Evolutionary conservation across 2,113 vertebrate genomes (phyloP).

Genomic region (Lampris incognitus): DNA sequence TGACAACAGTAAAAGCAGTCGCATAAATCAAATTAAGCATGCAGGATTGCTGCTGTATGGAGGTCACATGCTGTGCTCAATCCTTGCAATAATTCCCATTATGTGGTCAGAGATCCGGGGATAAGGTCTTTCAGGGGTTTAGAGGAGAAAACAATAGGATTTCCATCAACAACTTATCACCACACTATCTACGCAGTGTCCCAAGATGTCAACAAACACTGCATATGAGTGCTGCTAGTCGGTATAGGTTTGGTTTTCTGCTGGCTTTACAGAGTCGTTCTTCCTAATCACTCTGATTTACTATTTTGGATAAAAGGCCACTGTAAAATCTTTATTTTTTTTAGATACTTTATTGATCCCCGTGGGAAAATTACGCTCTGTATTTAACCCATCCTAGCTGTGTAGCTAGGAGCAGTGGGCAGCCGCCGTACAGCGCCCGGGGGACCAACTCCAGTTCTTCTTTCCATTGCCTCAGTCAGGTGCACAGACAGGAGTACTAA

Average conservation of each 20-base stretch:
- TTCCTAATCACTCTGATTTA: background rate
- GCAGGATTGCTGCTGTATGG: conserved; percentile 34
- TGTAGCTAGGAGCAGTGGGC: no score
- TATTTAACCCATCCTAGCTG: no score
- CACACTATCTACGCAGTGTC: conserved; percentile 22
- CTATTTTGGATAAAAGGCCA: conserved; percentile 1
- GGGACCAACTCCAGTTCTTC: no score
- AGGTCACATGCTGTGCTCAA: conserved; percentile 76
- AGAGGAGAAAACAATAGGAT: conserved; percentile 66
- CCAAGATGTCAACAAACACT: conserved; percentile 48
- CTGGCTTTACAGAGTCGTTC: conserved; percentile 1
- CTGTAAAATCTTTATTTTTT: no score
- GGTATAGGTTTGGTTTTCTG: conserved; percentile 15
- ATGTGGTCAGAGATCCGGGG: conserved; percentile 60
- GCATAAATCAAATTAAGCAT: background rate
- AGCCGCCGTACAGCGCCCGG: no score
- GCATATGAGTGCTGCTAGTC: conserved; percentile 53
- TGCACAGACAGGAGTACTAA: no score
- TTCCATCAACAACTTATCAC: conserved; percentile 59
- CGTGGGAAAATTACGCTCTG: no score
- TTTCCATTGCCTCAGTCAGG: no score
- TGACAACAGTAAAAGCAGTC: background rate
- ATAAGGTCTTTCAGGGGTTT: conserved; percentile 64
- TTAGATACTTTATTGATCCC: no score
- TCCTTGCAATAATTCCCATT: conserved; percentile 72